phyloP scores from a whole-genome alignment of 2,797 vertebrate species.

The Sarcoramphus papa region DNA sequence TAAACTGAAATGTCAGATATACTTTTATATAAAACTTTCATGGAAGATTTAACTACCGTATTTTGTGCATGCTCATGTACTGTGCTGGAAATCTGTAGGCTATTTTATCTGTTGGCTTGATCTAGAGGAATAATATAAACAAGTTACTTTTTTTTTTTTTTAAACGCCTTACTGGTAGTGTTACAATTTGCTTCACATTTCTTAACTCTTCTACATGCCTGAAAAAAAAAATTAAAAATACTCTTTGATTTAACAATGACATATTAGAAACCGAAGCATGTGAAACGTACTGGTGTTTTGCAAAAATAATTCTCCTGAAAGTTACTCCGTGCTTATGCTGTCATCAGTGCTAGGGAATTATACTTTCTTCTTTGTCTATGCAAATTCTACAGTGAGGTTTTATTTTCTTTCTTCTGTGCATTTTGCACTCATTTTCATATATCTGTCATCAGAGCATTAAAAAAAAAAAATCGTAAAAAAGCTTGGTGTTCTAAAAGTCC shows the following conservation, averaged over 20 bases:
- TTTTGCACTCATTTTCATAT: slow-evolving; percentile 60
- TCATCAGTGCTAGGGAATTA: slow-evolving; percentile 12
- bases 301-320: slow-evolving; percentile 66
- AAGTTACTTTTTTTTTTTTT: background rate
- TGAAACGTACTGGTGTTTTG: slow-evolving; percentile 64
- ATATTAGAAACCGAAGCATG: slow-evolving; percentile 52
- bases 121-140: background rate
- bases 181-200: background rate
- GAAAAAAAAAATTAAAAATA: background rate
- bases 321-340: slow-evolving; percentile 1
- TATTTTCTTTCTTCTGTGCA: slow-evolving; percentile 38
- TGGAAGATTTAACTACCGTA: background rate
- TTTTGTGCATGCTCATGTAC: background rate
- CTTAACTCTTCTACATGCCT: background rate
- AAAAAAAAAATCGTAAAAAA: slow-evolving; percentile 58
- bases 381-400: slow-evolving; percentile 43
- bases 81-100: background rate
- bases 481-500: slow-evolving; percentile 21
- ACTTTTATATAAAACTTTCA: background rate
- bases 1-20: background rate
- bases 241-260: slow-evolving; percentile 64
- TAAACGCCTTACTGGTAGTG: background rate
- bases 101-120: background rate
- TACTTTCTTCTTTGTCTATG: slow-evolving; percentile 21
- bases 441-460: slow-evolving; percentile 64